Evolutionary conservation across 1,140 invertebrate species (phyloP).

Genomic region (Hylaeus anthracinus): DNA sequence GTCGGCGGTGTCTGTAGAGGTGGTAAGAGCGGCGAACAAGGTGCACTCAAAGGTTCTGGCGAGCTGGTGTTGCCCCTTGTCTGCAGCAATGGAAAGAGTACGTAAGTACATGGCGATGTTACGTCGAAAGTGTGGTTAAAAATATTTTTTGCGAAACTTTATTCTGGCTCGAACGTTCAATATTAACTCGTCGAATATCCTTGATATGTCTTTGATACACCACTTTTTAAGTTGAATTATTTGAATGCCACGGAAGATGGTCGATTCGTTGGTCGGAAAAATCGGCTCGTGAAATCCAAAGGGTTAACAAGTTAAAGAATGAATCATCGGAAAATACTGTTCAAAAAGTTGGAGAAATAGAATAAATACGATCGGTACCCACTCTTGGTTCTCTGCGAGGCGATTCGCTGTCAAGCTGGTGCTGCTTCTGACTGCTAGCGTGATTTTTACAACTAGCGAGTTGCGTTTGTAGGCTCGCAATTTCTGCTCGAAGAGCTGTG

Average conservation of each 20-base stretch:
- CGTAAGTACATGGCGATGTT: conserved; percentile 25
- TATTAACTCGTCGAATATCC: conserved; percentile 3
- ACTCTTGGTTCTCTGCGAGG: conserved; percentile 67
- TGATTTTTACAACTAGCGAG: conserved; percentile 72
- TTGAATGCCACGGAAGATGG: neutral
- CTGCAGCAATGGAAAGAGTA: conserved; percentile 47
- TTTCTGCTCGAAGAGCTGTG: conserved; percentile 80
- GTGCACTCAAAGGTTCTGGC: conserved; percentile 71
- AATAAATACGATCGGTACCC: conserved; percentile 2
- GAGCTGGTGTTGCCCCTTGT: conserved; percentile 71
- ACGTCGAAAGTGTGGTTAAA: conserved; percentile 38
- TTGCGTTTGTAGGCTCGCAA: conserved; percentile 81
- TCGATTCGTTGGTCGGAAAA: no score
- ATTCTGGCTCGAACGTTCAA: conserved; percentile 22
- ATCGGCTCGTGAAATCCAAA: no score
- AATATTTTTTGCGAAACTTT: conserved; percentile 47
- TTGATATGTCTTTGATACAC: no score
- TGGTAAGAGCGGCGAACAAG: conserved; percentile 70
- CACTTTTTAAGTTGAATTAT: neutral
- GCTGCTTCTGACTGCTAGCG: conserved; percentile 60
- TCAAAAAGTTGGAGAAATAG: no score
- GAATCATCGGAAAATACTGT: no score
- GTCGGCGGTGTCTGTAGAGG: conserved; percentile 69
- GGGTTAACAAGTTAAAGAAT: no score
- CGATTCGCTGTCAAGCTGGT: conserved; percentile 65